Evolutionary conservation across 2,888 invertebrate species (phyloP), one percentile per base, ranked within the genome.

Genomic region (Diloba caeruleocephala): DNA sequence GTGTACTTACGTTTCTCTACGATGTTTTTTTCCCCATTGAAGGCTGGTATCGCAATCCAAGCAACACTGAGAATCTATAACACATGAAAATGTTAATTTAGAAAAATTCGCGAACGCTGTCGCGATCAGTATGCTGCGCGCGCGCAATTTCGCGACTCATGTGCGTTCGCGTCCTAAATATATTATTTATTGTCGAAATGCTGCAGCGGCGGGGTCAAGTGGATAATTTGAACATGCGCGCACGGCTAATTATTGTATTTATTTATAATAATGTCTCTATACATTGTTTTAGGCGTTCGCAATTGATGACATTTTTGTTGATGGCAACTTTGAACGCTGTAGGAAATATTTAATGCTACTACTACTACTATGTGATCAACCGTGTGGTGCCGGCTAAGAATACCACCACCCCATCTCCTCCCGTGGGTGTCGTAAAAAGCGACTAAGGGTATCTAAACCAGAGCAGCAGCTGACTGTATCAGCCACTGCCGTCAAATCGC

Each of bases 141-240:
- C 59, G 70, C 38, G 10, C 28, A 36, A 34, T 78, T 76, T 72
- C 73, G 79, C 81, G 74, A 77, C 63, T 74, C 69, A 61, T 51
- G 54, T 29, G 55, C 62, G 76, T 55, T 74, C 76, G 82, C 79
- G 76, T 49, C 71, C 81, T 71, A 76, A 80, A 81, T 81, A 73
- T 55, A 39, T 50, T 61, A 81, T 74, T 71, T 71, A 78, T 79
- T 78, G 78, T 68, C 70, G 79, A 76, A 81, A 81, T 71, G 44
- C 50, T 17, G 26, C 14, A 28, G 4, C 5, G 29, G 58, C 59
- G 62, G 74, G 82, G 77, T 75, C 75, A 74, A 50, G 10, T 39
- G 46, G 36, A 57, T 50, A 52, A 45, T 71, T 68, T 52, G 39
- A 37, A 65, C 31, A 53, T 31, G 12, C 25, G 8, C 21, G 41